Percentiles rank a stretch among this genome's conserved stretches.
Conservation (phyloP, 1,140 invertebrate species). For the Stegodyphus dumicola region DNA sequence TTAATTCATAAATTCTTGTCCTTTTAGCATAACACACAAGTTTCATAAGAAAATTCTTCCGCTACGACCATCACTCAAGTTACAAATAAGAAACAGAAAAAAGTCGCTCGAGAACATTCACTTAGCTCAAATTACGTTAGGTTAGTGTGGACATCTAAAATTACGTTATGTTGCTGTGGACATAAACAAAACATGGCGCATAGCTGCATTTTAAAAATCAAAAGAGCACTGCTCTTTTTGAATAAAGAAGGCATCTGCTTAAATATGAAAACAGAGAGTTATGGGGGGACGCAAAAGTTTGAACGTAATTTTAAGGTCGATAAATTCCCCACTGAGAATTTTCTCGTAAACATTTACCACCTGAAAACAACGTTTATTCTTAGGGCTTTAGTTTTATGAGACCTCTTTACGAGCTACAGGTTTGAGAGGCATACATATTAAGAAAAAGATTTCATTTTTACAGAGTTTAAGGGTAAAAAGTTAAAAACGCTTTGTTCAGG, state of each 20-base stretch:
- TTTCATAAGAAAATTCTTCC: too few relatives aligned
- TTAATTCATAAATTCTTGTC: too few relatives aligned
- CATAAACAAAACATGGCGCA: not conserved
- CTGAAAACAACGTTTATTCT: not conserved
- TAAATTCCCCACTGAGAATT: conserved; percentile 29
- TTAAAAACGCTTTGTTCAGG: not conserved
- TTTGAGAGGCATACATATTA: not conserved
- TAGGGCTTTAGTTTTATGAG: conserved; percentile 21
- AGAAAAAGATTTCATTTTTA: not conserved
- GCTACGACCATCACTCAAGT: too few relatives aligned
- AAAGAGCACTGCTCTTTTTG: not conserved
- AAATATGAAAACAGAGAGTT: conserved; percentile 11
- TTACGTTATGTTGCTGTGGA: not conserved
- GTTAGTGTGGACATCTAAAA: too few relatives aligned
- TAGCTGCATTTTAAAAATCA: not conserved
- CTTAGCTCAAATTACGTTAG: too few relatives aligned
- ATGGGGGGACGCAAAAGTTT: conserved; percentile 11
- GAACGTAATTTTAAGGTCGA: conserved; percentile 31
- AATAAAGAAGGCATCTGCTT: not conserved
- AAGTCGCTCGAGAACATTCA: too few relatives aligned
- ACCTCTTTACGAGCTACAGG: conserved; percentile 17
- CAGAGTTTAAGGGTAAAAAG: not conserved
- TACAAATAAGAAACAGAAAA: too few relatives aligned
- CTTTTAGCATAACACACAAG: too few relatives aligned
- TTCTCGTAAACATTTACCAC: conserved; percentile 36